These are phyloP conservation scores for Machimus rusticus DNA, from an alignment of 2,888 invertebrate species.

Conservation along the genomic window DNA sequence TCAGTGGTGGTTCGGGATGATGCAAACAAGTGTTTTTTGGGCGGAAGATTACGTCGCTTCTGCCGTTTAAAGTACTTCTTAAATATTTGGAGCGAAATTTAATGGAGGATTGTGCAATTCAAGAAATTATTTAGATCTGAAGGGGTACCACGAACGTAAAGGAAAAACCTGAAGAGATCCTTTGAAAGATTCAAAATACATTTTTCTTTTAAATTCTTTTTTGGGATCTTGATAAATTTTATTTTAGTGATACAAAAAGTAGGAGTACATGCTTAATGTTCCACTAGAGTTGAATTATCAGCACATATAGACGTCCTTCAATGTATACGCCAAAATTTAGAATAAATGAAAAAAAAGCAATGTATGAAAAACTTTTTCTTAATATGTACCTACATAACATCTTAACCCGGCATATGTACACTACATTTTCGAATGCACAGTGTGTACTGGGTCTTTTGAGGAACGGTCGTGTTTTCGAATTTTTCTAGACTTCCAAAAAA, in stretches of 20 bases:
- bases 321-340: too few species aligned
- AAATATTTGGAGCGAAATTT: not conserved
- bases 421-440: too few species aligned
- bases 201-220: not conserved
- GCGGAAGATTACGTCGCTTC: not conserved
- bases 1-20: not conserved
- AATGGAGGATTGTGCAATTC: not conserved
- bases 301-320: too few species aligned
- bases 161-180: not conserved
- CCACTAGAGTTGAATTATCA: not conserved
- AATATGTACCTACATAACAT: too few species aligned
- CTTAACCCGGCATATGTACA: too few species aligned
- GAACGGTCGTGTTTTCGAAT: too few species aligned
- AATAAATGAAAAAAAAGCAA: too few species aligned
- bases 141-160: not conserved
- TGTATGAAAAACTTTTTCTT: too few species aligned
- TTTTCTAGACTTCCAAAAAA: too few species aligned
- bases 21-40: not conserved
- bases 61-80: not conserved
- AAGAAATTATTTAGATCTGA: not conserved
- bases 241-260: not conserved
- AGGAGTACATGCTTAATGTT: not conserved
- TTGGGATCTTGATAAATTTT: not conserved
- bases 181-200: not conserved
- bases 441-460: too few species aligned